Conservation (phyloP, 1,140 invertebrate species). For the Lycorma delicatula region DNA sequence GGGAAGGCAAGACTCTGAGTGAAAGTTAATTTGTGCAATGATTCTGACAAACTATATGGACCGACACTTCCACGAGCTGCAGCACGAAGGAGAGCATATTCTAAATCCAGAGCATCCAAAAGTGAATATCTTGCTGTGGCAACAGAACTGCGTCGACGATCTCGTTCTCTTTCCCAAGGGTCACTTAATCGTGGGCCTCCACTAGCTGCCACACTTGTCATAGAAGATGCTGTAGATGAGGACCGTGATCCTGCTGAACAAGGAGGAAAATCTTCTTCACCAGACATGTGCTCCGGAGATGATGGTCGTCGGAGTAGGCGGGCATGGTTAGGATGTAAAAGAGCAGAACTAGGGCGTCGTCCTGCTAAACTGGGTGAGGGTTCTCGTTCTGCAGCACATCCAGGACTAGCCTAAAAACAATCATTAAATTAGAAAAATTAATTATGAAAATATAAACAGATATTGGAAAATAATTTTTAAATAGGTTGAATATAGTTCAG, state of each 20-base stretch:
- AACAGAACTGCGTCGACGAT: conserved; percentile 40
- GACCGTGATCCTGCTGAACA: conserved; percentile 32
- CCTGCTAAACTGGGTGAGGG: conserved; percentile 39
- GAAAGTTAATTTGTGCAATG: conserved; percentile 63
- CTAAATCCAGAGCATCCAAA: conserved; percentile 59
- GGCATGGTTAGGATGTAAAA: conserved; percentile 60
- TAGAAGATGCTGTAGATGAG: conserved; percentile 48
- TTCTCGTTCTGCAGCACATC: conserved; percentile 31
- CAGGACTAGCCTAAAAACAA: conserved; percentile 22
- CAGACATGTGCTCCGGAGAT: conserved; percentile 42
- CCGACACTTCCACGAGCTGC: conserved; percentile 60
- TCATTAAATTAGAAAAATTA: too few relatives aligned
- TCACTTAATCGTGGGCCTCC: conserved; percentile 37
- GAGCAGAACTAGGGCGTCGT: conserved; percentile 46
- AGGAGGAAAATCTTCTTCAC: conserved; percentile 39
- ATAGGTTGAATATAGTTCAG: too few relatives aligned
- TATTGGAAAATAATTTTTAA: too few relatives aligned
- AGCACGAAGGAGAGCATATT: conserved; percentile 56
- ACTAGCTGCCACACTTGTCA: conserved; percentile 38
- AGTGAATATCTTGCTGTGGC: conserved; percentile 50
- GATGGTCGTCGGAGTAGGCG: conserved; percentile 43
- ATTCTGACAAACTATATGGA: conserved; percentile 60
- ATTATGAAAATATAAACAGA: too few relatives aligned
- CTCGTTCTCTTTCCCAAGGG: conserved; percentile 30
- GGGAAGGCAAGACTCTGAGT: conserved; percentile 66